These are phyloP conservation scores for Ptyas mucosa DNA, from an alignment of 2,113 vertebrate genomes.

Conservation along the genomic window DNA sequence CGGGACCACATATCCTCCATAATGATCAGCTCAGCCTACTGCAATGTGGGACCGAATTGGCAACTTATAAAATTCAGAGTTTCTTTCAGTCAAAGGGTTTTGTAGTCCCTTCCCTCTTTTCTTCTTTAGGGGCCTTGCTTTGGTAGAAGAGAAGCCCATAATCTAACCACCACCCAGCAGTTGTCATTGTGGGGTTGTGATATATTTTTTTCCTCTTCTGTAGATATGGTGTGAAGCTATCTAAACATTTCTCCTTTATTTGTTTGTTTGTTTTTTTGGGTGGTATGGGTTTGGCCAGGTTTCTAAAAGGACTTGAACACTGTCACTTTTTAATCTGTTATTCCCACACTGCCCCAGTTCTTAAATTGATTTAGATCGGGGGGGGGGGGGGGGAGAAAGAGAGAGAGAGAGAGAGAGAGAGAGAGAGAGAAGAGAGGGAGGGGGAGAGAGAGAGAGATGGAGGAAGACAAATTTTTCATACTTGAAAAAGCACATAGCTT, in stretches of 20 bases:
- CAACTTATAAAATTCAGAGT: slow-evolving; percentile 16
- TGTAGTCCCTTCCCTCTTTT: not conserved
- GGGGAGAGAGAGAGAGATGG: not conserved
- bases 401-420: not conserved
- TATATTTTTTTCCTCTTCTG: not conserved
- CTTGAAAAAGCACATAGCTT: too few species aligned
- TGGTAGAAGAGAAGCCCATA: not conserved
- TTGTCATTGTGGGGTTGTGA: not conserved
- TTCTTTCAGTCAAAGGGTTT: not conserved
- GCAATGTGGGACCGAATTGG: not conserved
- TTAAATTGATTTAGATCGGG: not conserved
- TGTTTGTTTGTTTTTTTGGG: not conserved
- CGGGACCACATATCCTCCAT: too few species aligned
- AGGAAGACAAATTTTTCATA: not conserved
- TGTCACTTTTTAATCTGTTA: not conserved
- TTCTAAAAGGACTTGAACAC: not conserved
- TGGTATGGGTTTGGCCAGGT: fast-evolving
- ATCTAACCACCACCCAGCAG: not conserved
- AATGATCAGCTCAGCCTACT: not conserved
- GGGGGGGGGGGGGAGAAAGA: too few species aligned
- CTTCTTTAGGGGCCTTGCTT: not conserved
- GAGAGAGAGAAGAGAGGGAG: not conserved
- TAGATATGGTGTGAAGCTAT: not conserved
- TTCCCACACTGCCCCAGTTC: not conserved
- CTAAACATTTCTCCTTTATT: not conserved